Evolutionary conservation across 1,140 invertebrate species (phyloP).

Genomic region (Saccostrea echinata): DNA sequence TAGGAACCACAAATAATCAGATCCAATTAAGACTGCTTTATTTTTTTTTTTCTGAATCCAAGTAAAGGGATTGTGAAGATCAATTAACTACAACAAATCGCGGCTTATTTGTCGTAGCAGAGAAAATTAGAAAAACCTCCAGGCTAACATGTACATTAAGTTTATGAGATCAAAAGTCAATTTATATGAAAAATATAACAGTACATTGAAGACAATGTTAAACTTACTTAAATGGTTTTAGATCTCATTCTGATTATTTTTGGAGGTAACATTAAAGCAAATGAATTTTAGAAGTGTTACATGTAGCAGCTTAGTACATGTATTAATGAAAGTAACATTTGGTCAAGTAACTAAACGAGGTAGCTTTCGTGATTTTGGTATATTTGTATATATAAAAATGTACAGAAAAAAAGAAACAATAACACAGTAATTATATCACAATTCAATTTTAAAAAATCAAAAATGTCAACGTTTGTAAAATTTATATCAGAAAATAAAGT

Average conservation of each 20-base stretch:
- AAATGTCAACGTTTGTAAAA: too few relatives aligned
- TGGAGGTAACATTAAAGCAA: background rate
- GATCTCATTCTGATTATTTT: background rate
- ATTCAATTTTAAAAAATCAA: too few relatives aligned
- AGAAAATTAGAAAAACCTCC: constrained; percentile 12
- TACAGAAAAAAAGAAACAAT: too few relatives aligned
- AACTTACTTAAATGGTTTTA: background rate
- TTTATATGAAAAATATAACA: background rate
- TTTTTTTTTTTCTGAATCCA: constrained; percentile 22
- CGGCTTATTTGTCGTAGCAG: constrained; percentile 22
- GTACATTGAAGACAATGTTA: background rate
- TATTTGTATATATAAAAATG: too few relatives aligned
- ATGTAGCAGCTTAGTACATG: too few relatives aligned
- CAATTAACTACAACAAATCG: constrained; percentile 21
- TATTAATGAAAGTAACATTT: too few relatives aligned
- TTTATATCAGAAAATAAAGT: too few relatives aligned
- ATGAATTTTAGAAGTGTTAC: background rate
- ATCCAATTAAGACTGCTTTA: constrained; percentile 26
- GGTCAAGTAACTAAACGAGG: too few relatives aligned
- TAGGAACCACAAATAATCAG: constrained; percentile 14
- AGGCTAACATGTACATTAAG: constrained; percentile 9
- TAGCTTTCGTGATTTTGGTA: too few relatives aligned
- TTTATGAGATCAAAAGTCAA: constrained; percentile 13
- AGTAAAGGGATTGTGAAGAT: constrained; percentile 21
- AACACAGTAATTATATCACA: too few relatives aligned